Evolutionary conservation across 2,113 vertebrate species (phyloP).

Genomic region (Rhynchomys soricoides): DNA sequence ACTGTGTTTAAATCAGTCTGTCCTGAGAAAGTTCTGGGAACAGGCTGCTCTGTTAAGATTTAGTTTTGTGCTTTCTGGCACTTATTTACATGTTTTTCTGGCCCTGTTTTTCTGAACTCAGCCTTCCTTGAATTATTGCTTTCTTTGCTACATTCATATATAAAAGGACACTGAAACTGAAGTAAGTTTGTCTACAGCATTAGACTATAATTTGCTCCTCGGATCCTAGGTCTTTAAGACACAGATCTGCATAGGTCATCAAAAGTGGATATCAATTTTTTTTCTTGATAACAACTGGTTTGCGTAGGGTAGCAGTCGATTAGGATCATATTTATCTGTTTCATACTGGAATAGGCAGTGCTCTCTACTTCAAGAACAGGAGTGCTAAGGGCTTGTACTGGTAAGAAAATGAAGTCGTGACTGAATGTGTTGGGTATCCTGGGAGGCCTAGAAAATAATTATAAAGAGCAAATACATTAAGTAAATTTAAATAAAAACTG

Average conservation of each 20-base stretch:
- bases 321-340: no score
- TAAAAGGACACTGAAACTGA: background rate
- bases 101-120: no score
- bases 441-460: background rate
- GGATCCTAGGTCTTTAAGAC: background rate
- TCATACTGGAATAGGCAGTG: background rate
- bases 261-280: background rate
- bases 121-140: background rate
- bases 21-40: background rate
- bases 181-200: background rate
- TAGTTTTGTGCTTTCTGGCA: background rate
- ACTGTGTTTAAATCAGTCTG: background rate
- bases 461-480: background rate
- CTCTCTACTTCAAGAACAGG: background rate
- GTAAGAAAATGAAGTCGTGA: background rate
- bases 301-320: no score
- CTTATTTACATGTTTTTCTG: background rate
- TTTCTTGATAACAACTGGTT: background rate
- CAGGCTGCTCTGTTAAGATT: background rate
- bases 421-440: background rate
- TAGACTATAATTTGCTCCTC: background rate
- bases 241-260: no score
- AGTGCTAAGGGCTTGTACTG: background rate
- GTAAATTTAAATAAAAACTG: background rate
- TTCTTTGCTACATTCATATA: background rate